These are phyloP conservation scores for Dryadula phaetusa DNA, from an alignment of 2,888 invertebrate genomes.

Conservation along the genomic window DNA sequence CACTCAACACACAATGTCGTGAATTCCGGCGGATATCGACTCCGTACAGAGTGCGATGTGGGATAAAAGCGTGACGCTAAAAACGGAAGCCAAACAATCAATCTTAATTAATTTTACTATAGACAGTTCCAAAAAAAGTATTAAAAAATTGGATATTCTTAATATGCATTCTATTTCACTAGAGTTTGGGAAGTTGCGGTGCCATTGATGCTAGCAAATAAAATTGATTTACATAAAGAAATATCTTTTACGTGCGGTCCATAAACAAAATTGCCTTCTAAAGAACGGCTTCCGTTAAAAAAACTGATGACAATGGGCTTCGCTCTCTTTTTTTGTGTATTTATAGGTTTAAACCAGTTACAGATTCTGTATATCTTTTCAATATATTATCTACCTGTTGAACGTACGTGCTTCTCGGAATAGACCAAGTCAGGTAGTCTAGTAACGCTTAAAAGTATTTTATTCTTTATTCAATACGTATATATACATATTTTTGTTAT, in stretches of 20 bases:
- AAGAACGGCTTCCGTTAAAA: constrained; percentile 61
- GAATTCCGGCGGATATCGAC: no score
- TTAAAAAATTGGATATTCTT: not conserved
- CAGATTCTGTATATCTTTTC: constrained; percentile 43
- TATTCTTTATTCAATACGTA: not conserved
- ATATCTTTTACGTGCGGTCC: constrained; percentile 64
- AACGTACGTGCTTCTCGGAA: constrained; percentile 50
- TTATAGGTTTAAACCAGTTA: constrained; percentile 46
- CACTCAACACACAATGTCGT: no score
- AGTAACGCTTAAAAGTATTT: constrained; percentile 29
- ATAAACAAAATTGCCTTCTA: constrained; percentile 64
- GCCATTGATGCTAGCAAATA: constrained; percentile 58
- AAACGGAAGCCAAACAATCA: no score
- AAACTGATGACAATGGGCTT: constrained; percentile 49
- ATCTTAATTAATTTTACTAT: not conserved
- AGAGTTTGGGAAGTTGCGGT: constrained; percentile 52
- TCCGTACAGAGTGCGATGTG: no score
- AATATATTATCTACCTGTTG: constrained; percentile 46
- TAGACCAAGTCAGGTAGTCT: constrained; percentile 31
- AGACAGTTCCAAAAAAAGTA: not conserved
- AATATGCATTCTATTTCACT: constrained; percentile 17
- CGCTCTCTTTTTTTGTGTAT: constrained; percentile 37
- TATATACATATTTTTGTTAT: not conserved
- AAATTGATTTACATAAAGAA: constrained; percentile 67
- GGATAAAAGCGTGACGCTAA: no score